Percentiles rank a stretch among this genome's conserved stretches.
phyloP scores from a whole-genome alignment of 2,797 vertebrate genomes.

The Anabas testudineus region DNA sequence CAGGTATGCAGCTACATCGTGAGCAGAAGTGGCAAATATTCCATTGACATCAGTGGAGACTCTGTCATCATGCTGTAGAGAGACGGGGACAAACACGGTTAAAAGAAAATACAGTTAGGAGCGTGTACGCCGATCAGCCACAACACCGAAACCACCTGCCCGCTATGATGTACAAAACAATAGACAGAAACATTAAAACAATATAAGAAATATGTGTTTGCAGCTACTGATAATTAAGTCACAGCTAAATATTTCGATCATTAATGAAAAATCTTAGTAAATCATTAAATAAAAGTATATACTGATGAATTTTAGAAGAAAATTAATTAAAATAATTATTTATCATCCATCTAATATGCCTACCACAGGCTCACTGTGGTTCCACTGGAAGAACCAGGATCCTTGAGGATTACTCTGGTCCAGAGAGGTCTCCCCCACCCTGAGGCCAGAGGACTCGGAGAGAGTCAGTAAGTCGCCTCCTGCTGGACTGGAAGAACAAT shows the following conservation, averaged over 20 bases:
- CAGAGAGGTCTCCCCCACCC: conserved; percentile 14
- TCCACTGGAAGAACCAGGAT: conserved; percentile 78
- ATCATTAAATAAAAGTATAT: too few relatives aligned
- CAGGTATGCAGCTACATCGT: conserved; percentile 48
- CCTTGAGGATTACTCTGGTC: conserved; percentile 69
- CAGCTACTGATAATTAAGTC: background rate
- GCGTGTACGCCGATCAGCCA: too few relatives aligned
- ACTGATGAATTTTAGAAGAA: too few relatives aligned
- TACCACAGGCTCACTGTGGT: conserved; percentile 48
- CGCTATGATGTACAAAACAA: background rate
- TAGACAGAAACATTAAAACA: too few relatives aligned
- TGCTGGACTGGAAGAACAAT: conserved; percentile 50
- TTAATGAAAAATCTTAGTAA: too few relatives aligned
- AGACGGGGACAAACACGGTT: background rate
- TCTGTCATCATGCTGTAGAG: conserved; percentile 48
- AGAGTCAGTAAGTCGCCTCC: conserved; percentile 34
- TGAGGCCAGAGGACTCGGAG: conserved; percentile 36
- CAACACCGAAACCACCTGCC: too few relatives aligned
- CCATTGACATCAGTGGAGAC: conserved; percentile 28
- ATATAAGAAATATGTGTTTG: background rate
- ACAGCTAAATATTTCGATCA: too few relatives aligned
- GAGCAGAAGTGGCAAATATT: conserved; percentile 42
- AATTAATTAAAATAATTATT: background rate
- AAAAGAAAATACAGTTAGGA: background rate
- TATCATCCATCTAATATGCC: conserved; percentile 32